A percentile compares a stretch with the other conserved stretches of the same genome.
Evolutionary conservation across 1,140 invertebrate species (phyloP).

Genomic region (Atta texana): DNA sequence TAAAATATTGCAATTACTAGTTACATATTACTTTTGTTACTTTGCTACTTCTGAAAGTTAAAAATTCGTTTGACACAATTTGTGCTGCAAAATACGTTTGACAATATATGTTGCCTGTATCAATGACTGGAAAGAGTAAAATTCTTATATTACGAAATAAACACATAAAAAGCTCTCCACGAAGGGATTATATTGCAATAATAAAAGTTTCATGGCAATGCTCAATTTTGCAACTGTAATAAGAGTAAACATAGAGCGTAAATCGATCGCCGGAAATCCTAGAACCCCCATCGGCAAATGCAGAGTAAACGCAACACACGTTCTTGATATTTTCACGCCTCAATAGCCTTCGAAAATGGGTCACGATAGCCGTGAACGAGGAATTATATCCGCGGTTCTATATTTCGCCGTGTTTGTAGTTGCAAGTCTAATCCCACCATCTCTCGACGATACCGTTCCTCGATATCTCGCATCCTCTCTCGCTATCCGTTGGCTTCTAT

Average conservation of each 20-base stretch:
- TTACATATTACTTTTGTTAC: background rate
- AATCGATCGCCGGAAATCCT: constrained; percentile 37
- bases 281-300: constrained; percentile 1
- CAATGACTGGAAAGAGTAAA: constrained; percentile 1
- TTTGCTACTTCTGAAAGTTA: background rate
- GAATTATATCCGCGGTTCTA: constrained; percentile 71
- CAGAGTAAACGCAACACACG: constrained; percentile 33
- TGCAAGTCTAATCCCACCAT: constrained; percentile 54
- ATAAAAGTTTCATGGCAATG: constrained; percentile 43
- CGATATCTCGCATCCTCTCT: background rate
- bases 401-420: constrained; percentile 58
- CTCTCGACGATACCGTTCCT: constrained; percentile 6
- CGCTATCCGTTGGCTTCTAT: background rate
- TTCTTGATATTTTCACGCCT: constrained; percentile 51
- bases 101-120: background rate
- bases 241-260: constrained; percentile 44
- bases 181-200: constrained; percentile 30
- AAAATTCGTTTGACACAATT: background rate
- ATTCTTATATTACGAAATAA: constrained; percentile 22
- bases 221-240: constrained; percentile 50
- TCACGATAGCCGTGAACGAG: constrained; percentile 67
- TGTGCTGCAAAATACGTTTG: background rate
- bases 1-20: background rate
- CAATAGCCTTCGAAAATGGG: constrained; percentile 71
- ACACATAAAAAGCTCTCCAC: background rate